These are phyloP conservation scores for Pocillopora meandrina DNA, from an alignment of 92 coral and sea anemone genomes.

Conservation along the genomic window DNA sequence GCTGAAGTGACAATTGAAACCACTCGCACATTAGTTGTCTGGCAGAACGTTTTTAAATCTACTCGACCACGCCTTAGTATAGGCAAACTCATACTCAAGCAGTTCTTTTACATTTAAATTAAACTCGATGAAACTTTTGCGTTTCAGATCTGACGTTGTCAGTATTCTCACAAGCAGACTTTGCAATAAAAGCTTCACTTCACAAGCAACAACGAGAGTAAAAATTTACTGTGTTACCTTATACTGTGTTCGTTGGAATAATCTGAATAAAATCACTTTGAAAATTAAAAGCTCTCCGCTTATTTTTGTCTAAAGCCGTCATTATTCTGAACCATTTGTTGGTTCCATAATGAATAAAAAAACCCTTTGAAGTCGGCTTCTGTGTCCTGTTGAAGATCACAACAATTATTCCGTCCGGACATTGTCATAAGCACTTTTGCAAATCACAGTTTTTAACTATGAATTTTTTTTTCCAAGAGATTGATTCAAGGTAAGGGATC, in stretches of 20 bases:
- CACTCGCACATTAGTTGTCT: background rate
- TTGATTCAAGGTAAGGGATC: background rate
- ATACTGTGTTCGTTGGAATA: background rate
- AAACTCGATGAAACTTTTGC: background rate
- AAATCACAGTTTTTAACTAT: constrained; percentile 22
- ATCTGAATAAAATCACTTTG: background rate
- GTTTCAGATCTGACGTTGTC: background rate
- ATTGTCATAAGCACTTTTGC: constrained; percentile 5
- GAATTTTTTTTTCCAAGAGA: background rate
- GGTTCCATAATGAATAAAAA: constrained; percentile 2
- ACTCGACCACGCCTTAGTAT: constrained; percentile 22
- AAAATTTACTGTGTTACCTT: background rate
- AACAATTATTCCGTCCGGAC: constrained; percentile 12
- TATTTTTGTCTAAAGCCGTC: constrained; percentile 6
- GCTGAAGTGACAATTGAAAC: background rate
- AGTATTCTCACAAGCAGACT: background rate
- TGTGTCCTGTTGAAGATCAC: background rate
- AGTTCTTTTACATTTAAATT: background rate
- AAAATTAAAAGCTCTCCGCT: constrained; percentile 1
- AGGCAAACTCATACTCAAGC: background rate
- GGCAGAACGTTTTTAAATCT: background rate
- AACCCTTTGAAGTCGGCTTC: constrained; percentile 26
- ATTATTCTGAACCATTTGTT: constrained; percentile 9
- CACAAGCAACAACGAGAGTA: background rate
- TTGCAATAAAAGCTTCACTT: background rate